phyloP scores from a whole-genome alignment of 1,140 invertebrate genomes.

The Aphelenchoides avenae region DNA sequence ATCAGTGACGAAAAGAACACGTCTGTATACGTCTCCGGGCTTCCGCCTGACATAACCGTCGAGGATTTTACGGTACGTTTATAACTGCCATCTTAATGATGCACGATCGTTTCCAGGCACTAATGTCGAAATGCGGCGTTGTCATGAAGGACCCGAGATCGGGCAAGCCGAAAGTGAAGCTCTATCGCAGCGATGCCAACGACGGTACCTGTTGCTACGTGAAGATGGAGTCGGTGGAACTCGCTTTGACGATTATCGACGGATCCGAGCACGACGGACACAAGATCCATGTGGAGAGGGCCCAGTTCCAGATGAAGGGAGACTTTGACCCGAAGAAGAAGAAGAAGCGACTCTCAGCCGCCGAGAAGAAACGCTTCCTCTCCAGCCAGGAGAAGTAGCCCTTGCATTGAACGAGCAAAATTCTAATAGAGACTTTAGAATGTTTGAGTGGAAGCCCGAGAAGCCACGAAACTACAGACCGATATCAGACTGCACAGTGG shows the following conservation, averaged over 20 bases:
- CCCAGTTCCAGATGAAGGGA: constrained; percentile 91
- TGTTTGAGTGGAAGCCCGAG: constrained; percentile 94
- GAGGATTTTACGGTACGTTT: constrained; percentile 65
- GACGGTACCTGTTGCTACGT: constrained; percentile 95
- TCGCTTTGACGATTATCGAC: constrained; percentile 87
- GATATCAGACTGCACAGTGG: constrained; percentile 82
- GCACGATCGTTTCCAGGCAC: constrained; percentile 35
- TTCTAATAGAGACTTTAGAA: constrained; percentile 61
- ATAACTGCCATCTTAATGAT: no score
- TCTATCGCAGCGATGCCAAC: constrained; percentile 82
- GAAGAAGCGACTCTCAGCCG: constrained; percentile 76
- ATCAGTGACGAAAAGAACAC: constrained; percentile 84
- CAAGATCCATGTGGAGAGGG: constrained; percentile 77
- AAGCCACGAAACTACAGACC: constrained; percentile 75
- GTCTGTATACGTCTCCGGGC: constrained; percentile 90
- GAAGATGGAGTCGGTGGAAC: constrained; percentile 72
- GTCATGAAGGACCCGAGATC: constrained; percentile 63
- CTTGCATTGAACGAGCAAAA: background rate
- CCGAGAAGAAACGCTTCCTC: constrained; percentile 74
- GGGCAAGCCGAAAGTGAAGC: constrained; percentile 84
- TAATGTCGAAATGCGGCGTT: constrained; percentile 48
- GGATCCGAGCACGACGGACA: constrained; percentile 70
- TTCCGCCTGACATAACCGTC: constrained; percentile 82
- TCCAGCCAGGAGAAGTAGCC: constrained; percentile 83
- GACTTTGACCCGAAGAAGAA: constrained; percentile 87